A percentile compares a stretch with the other conserved stretches of the same genome.
Evolutionary conservation across 2,113 vertebrate genomes (phyloP).

Genomic region (Canis aureus): DNA sequence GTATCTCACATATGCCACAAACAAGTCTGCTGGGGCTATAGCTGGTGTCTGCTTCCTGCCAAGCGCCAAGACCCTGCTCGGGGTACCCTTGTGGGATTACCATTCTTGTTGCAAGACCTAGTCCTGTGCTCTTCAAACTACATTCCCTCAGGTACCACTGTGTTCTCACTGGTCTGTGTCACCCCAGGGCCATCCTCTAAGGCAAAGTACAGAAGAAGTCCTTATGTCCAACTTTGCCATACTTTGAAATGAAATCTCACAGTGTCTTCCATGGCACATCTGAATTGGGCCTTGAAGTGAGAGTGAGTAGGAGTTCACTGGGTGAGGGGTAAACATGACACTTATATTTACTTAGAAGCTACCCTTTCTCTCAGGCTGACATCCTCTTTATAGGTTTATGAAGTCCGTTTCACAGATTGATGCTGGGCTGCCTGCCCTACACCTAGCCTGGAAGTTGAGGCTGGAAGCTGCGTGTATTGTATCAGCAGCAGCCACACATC

Average conservation of each 20-base stretch:
- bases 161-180: not conserved
- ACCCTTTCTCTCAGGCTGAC: not conserved
- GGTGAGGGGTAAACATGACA: not conserved
- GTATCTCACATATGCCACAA: not conserved
- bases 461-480: not conserved
- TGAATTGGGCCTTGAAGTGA: not conserved
- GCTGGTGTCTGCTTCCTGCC: not conserved
- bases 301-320: not conserved
- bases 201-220: not conserved
- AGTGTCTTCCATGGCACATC: not conserved
- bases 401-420: not conserved
- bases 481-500: not conserved
- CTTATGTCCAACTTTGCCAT: not conserved
- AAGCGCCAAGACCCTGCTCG: not conserved
- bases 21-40: not conserved
- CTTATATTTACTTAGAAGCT: not conserved
- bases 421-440: not conserved
- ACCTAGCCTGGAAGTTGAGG: not conserved
- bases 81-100: not conserved
- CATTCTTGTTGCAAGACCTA: not conserved
- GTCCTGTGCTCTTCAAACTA: not conserved
- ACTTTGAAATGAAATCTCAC: not conserved
- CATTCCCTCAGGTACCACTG: not conserved
- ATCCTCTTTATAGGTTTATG: not conserved
- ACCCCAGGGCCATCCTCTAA: not conserved